Evolutionary conservation across 30 jellyfish, hydroid and myxozoan genomes (phyloP).

Genomic region (Nemopilema nomurai): DNA sequence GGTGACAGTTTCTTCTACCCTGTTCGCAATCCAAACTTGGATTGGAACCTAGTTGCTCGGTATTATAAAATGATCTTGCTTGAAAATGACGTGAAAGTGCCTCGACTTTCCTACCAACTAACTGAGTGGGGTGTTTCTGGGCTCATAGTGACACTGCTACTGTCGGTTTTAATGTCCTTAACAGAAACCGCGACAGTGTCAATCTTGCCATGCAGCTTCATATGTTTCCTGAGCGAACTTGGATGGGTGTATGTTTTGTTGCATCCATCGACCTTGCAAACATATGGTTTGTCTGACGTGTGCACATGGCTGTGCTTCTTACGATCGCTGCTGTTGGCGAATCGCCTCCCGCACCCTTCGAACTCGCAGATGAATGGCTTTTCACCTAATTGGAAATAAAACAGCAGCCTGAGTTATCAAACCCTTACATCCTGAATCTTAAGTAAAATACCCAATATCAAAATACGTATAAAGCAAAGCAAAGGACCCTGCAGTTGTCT

Average conservation of each 20-base stretch:
- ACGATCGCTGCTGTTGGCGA: constrained; percentile 85
- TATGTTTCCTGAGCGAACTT: constrained; percentile 76
- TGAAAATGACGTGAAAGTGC: not conserved
- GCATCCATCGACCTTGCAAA: constrained; percentile 87
- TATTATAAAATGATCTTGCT: not conserved
- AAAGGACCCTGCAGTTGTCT: no score
- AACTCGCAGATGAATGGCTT: constrained; percentile 83
- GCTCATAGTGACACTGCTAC: constrained; percentile 34
- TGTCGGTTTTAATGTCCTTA: constrained; percentile 29
- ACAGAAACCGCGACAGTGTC: constrained; percentile 33
- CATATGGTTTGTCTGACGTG: constrained; percentile 85
- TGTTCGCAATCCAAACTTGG: not conserved
- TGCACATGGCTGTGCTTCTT: constrained; percentile 86
- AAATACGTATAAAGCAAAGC: no score
- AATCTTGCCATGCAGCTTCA: constrained; percentile 81
- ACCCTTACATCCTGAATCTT: no score
- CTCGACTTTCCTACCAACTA: constrained; percentile 45
- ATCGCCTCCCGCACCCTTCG: constrained; percentile 88
- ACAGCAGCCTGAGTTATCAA: not conserved
- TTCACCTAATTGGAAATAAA: constrained; percentile 48
- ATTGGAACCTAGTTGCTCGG: not conserved
- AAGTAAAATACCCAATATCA: no score
- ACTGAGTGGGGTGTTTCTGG: constrained; percentile 79
- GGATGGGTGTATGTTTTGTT: constrained; percentile 88
- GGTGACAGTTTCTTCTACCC: not conserved